A percentile compares a stretch with the other conserved stretches of the same genome.
These are phyloP conservation scores for Leucozona laternaria DNA, from an alignment of 2,888 invertebrate species.

Conservation along the genomic window DNA sequence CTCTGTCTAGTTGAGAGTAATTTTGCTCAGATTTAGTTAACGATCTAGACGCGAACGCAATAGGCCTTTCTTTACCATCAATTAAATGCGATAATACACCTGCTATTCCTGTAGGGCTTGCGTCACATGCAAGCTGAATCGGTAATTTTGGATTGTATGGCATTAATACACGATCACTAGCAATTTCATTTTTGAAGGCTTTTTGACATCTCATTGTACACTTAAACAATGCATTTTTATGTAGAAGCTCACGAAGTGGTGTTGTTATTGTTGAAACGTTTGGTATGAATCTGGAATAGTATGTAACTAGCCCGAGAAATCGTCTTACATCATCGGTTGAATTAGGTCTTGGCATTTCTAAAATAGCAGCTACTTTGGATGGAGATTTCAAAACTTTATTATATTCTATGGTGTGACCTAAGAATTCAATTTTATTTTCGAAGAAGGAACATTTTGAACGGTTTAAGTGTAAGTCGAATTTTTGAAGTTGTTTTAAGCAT, in stretches of 20 bases:
- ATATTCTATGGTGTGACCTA: slow-evolving; percentile 41
- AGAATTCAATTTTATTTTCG: slow-evolving; percentile 56
- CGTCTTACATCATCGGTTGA: slow-evolving; percentile 55
- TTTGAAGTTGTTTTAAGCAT: slow-evolving; percentile 60
- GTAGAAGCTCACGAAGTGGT: slow-evolving; percentile 46
- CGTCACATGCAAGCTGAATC: slow-evolving; percentile 14
- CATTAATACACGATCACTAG: slow-evolving; percentile 47
- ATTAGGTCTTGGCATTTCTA: slow-evolving; percentile 50
- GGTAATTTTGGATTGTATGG: slow-evolving; percentile 52
- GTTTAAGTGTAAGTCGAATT: slow-evolving; percentile 59
- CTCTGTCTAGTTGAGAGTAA: slow-evolving; percentile 30
- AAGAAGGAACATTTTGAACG: slow-evolving; percentile 21
- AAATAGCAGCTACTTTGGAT: slow-evolving; percentile 54
- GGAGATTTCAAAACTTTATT: slow-evolving; percentile 58
- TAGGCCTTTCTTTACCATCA: neutral
- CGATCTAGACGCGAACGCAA: neutral
- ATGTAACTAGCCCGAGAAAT: slow-evolving; percentile 66
- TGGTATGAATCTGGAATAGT: slow-evolving; percentile 67
- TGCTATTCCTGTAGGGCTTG: neutral
- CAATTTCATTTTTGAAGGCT: slow-evolving; percentile 64
- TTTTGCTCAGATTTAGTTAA: slow-evolving; percentile 12
- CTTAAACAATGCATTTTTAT: slow-evolving; percentile 54
- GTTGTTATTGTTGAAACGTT: slow-evolving; percentile 57
- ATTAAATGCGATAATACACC: neutral
- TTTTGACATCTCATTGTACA: slow-evolving; percentile 58